phyloP scores from a whole-genome alignment of 2,888 invertebrate species.

The Tetragnatha montana region DNA sequence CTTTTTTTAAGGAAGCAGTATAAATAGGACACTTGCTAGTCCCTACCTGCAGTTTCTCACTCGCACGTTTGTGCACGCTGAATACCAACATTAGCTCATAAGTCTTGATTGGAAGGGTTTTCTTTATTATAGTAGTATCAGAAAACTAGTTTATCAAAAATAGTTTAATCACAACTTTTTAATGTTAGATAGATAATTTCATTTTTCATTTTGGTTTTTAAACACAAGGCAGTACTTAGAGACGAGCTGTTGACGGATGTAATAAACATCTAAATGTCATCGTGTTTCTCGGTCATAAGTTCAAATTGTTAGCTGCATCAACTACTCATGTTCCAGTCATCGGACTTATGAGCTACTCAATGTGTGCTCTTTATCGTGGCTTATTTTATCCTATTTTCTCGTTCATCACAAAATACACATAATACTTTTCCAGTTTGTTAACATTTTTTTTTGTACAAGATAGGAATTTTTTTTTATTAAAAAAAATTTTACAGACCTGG shows the following conservation, averaged over 20 bases:
- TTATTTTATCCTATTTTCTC: conserved; percentile 29
- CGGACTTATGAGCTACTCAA: neutral
- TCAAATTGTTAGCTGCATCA: neutral
- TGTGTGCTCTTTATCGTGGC: neutral
- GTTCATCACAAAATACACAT: conserved; percentile 25
- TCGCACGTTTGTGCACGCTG: neutral
- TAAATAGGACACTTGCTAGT: neutral
- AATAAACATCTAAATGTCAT: no score
- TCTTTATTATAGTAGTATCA: neutral
- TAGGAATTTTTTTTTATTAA: conserved; percentile 23
- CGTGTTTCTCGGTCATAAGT: no score
- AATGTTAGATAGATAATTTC: no score
- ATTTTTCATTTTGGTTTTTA: no score
- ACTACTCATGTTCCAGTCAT: neutral
- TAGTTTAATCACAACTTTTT: no score
- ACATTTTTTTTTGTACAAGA: conserved; percentile 10
- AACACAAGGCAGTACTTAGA: no score
- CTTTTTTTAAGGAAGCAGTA: neutral
- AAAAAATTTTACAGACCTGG: conserved; percentile 15
- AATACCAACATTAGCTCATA: neutral
- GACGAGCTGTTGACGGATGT: no score
- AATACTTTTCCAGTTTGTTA: conserved; percentile 28
- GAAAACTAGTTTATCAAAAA: no score
- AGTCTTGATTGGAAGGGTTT: neutral
- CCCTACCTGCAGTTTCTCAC: neutral